phyloP scores from a whole-genome alignment of 2,113 vertebrate species.

The Uropsilus gracilis region DNA sequence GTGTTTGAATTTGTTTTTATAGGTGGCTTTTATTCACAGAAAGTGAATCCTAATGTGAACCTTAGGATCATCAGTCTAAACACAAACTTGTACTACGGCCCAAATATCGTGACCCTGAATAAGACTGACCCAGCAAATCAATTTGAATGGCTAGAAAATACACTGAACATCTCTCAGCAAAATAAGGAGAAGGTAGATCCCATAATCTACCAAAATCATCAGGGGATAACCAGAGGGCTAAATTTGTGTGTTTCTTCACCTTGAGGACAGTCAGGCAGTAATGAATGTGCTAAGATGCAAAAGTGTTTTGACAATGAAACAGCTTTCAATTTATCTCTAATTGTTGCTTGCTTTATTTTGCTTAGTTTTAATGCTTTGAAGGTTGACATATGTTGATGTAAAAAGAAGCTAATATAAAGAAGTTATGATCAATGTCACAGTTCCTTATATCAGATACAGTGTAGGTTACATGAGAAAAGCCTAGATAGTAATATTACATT shows the following conservation, averaged over 20 bases:
- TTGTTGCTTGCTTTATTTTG: neutral
- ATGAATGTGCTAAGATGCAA: constrained; percentile 14
- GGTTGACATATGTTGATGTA: neutral
- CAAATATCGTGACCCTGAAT: constrained; percentile 89
- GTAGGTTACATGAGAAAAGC: neutral
- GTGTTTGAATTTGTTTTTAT: constrained; percentile 72
- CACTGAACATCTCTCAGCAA: constrained; percentile 85
- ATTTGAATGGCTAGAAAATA: constrained; percentile 88
- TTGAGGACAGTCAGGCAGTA: neutral
- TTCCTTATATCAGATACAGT: neutral
- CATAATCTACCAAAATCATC: neutral
- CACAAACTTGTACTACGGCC: constrained; percentile 96
- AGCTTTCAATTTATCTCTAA: neutral
- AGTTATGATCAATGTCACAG: neutral
- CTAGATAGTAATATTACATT: neutral
- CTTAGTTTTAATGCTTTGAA: constrained; percentile 30
- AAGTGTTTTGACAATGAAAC: constrained; percentile 22
- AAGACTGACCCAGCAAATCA: constrained; percentile 92
- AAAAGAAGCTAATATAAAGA: neutral
- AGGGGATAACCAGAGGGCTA: constrained; percentile 7
- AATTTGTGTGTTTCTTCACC: neutral
- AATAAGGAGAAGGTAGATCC: constrained; percentile 88
- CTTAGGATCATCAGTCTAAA: constrained; percentile 95
- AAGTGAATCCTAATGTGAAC: constrained; percentile 80
- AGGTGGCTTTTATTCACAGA: constrained; percentile 98